These are phyloP conservation scores for Leucania comma DNA, from an alignment of 2,888 invertebrate genomes.

Conservation along the genomic window DNA sequence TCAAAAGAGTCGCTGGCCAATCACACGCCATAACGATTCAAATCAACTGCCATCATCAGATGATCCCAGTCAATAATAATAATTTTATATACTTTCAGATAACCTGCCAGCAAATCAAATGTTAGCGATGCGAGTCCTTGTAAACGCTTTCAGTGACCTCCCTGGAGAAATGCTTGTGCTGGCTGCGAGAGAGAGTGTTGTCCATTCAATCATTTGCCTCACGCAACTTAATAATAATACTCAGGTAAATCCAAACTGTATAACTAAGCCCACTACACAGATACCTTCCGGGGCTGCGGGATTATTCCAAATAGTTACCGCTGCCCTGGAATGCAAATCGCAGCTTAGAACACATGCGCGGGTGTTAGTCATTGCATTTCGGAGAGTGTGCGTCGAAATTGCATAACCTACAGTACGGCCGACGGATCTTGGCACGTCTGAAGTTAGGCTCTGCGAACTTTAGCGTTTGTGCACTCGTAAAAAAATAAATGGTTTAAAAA, in stretches of 20 bases:
- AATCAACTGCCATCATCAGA: background rate
- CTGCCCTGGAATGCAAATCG: no score
- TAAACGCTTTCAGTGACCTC: slow-evolving; percentile 95
- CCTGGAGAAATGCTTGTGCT: slow-evolving; percentile 92
- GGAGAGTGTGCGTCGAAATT: no score
- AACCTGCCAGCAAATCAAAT: slow-evolving; percentile 94
- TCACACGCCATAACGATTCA: background rate
- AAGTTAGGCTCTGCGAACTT: no score
- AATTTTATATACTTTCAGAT: slow-evolving; percentile 71
- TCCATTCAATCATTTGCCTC: slow-evolving; percentile 88
- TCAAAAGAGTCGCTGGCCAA: background rate
- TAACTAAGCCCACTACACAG: no score
- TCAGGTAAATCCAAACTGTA: slow-evolving; percentile 85
- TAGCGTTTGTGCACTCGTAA: no score
- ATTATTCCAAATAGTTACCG: no score
- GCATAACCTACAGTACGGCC: no score
- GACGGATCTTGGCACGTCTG: no score
- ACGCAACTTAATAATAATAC: slow-evolving; percentile 91
- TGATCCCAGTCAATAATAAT: background rate
- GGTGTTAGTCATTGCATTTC: no score
- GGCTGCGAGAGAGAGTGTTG: slow-evolving; percentile 90
- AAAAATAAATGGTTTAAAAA: no score
- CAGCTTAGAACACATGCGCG: no score
- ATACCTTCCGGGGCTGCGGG: no score
- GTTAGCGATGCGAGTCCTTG: slow-evolving; percentile 94